Conservation (phyloP, 1,140 invertebrate species). For the Pseudobourletiella spinata region DNA sequence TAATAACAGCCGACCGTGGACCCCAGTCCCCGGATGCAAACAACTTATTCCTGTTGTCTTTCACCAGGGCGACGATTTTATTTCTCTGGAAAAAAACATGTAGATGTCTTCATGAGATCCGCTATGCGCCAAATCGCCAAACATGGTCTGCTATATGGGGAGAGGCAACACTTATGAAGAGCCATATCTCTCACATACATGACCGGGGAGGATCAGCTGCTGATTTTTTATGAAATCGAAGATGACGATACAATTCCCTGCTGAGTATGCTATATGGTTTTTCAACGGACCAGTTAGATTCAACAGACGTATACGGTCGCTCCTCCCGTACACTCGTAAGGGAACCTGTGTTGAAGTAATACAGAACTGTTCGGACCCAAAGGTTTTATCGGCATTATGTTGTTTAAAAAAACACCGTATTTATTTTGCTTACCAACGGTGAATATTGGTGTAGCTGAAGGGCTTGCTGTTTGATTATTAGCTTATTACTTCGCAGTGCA, state of each 20-base stretch:
- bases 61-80: slow-evolving; percentile 10
- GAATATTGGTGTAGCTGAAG: too few species aligned
- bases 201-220: slow-evolving; percentile 30
- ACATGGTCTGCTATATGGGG: too few species aligned
- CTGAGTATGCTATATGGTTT: slow-evolving; percentile 23
- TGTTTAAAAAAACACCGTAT: not conserved
- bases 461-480: too few species aligned
- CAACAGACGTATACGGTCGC: not conserved
- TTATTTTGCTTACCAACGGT: too few species aligned
- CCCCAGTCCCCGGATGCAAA: slow-evolving; percentile 28
- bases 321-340: slow-evolving; percentile 21
- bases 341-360: not conserved
- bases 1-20: slow-evolving; percentile 14
- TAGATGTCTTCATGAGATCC: too few species aligned
- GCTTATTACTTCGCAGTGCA: too few species aligned
- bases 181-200: too few species aligned
- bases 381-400: not conserved
- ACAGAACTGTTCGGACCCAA: not conserved
- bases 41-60: slow-evolving; percentile 1
- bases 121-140: too few species aligned
- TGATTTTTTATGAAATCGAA: slow-evolving; percentile 26
- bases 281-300: slow-evolving; percentile 28
- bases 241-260: slow-evolving; percentile 25
- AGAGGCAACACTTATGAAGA: too few species aligned
- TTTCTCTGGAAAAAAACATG: slow-evolving; percentile 33